phyloP scores from a whole-genome alignment of 2,888 invertebrate species.

The Ichneumon xanthorius region DNA sequence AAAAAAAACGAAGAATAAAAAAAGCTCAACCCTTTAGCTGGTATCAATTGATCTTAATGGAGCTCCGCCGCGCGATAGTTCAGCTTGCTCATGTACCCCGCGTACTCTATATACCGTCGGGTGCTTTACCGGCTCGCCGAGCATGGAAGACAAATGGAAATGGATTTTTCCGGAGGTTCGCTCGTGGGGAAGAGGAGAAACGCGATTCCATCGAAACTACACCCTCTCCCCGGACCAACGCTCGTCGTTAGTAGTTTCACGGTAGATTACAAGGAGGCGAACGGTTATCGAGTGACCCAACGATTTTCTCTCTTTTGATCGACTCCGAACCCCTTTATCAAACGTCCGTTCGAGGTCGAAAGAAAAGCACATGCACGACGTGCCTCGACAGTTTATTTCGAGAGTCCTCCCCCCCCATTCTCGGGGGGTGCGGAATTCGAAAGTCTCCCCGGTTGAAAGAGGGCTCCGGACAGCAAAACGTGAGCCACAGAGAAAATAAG shows the following conservation, averaged over 20 bases:
- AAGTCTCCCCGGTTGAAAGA: not conserved
- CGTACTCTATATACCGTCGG: not conserved
- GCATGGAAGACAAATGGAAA: constrained; percentile 14
- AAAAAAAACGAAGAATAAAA: not conserved
- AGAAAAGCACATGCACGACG: not conserved
- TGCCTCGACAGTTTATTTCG: constrained; percentile 48
- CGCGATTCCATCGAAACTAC: not conserved
- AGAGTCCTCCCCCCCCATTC: not conserved
- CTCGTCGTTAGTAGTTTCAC: constrained; percentile 5
- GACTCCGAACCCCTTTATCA: not conserved
- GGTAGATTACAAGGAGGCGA: not conserved
- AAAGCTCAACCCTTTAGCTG: constrained; percentile 6
- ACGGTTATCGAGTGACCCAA: not conserved
- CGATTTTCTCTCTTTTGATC: constrained; percentile 17
- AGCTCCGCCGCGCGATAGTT: not conserved
- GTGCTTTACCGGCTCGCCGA: not conserved
- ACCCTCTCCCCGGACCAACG: not conserved
- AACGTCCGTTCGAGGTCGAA: constrained; percentile 42
- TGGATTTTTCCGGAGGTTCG: constrained; percentile 10
- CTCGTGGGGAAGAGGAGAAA: not conserved
- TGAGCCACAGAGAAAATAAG: not conserved
- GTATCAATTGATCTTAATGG: constrained; percentile 19
- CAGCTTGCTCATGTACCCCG: not conserved
- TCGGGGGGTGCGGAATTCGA: constrained; percentile 7
- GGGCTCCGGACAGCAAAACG: constrained; percentile 4